These are phyloP conservation scores for Alauda arvensis DNA, from an alignment of 2,797 vertebrate species.

Conservation along the genomic window DNA sequence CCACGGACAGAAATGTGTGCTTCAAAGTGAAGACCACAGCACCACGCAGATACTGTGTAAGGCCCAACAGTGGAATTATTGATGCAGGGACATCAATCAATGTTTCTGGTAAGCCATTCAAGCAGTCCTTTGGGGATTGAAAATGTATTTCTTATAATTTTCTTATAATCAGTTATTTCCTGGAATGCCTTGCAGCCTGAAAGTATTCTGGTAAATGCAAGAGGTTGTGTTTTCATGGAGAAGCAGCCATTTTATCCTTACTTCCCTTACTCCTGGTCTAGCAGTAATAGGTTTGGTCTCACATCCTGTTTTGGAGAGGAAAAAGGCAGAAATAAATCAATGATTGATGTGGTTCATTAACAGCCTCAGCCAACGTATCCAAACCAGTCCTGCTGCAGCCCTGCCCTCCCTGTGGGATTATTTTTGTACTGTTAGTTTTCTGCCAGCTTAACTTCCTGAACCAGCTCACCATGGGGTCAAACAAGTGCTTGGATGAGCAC, in stretches of 20 bases:
- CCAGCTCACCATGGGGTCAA: not conserved
- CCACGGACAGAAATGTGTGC: conserved; percentile 91
- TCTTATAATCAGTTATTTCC: not conserved
- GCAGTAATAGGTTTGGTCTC: not conserved
- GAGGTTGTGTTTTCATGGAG: not conserved
- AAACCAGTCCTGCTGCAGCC: not conserved
- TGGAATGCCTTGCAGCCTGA: not conserved
- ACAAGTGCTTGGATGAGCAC: not conserved
- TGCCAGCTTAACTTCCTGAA: conserved; percentile 29
- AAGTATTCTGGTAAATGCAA: not conserved
- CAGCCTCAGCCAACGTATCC: not conserved
- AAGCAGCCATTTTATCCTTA: not conserved
- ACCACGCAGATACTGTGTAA: conserved; percentile 92
- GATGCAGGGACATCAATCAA: conserved; percentile 87
- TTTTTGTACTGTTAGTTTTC: conserved; percentile 17
- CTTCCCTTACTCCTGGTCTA: not conserved
- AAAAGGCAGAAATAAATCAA: not conserved
- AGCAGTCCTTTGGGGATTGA: not conserved
- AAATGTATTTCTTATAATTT: not conserved
- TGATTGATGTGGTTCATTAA: not conserved
- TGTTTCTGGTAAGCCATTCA: conserved; percentile 84
- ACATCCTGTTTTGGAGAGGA: not conserved
- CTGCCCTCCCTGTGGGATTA: conserved; percentile 49
- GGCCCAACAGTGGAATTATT: conserved; percentile 93
- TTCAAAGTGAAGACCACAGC: conserved; percentile 98